Evolutionary conservation across 2,888 invertebrate genomes (phyloP), one percentile per base, ranked within the genome.

Genomic region (Ephialtes manifestator): DNA sequence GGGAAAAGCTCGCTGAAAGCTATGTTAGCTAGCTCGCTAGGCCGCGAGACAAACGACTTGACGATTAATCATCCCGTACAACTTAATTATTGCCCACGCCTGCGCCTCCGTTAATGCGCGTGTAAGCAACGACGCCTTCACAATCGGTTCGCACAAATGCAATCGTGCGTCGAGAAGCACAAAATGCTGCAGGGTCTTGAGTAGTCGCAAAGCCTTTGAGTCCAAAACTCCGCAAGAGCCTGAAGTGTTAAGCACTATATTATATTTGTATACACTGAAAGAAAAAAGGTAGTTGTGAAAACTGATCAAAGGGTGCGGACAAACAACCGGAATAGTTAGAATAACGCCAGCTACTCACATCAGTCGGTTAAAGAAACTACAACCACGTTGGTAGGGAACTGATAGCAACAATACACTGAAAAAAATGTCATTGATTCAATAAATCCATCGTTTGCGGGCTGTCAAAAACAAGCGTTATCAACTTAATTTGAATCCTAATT

Each of bases 11-110:
- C 71, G 85, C 63, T 81, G 81, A 82, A 82, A 81, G 82, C 85
- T 71, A 63, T 74, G 71, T n/a, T 24, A 82, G 82, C 75, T 31
- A 53, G 46, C 77, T 51, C 60, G 65, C 83, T 18, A 39, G 35
- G 31, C 71, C 70, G 39, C 65, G 67, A 87, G 77, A 77, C 80
- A 84, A 83, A 84, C 87, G 79, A 84, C 72, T 71, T 71, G 87
- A 86, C 86, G 84, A 90, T 92, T 91, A 91, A 92, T 92, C 91
- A 90, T 80, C 85, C 51, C 70, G 85, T 88, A 87, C 90, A 90
- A 90, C 89, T 91, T 90, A 91, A 92, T 92, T 90, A 92, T 90
- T 88, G 88, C 87, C 79, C 85, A 58, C 84, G 75, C 83, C 79
- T 84, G 67, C 83, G 77, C 83, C 82, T 85, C 77, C 77, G 80